A percentile compares a stretch with the other conserved stretches of the same genome.
These are phyloP conservation scores for Orius insidiosus DNA, from an alignment of 1,140 invertebrate species.

Conservation along the genomic window DNA sequence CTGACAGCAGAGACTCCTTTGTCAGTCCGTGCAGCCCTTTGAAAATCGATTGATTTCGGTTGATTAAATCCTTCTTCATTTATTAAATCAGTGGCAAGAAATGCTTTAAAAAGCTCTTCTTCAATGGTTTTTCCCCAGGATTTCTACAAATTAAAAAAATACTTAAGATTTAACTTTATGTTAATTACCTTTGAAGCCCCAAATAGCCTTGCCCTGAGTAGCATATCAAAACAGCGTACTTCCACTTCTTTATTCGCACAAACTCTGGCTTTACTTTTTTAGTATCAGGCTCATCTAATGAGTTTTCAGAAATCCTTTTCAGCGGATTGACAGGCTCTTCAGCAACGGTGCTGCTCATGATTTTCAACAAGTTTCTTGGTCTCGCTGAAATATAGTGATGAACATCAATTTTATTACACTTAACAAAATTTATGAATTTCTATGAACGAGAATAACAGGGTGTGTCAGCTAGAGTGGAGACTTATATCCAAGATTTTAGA, in stretches of 20 bases:
- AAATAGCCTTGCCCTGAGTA: constrained; percentile 84
- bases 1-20: constrained; percentile 87
- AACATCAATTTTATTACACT: no score
- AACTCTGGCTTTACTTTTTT: constrained; percentile 13
- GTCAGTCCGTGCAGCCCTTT: constrained; percentile 90
- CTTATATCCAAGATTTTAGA: no score
- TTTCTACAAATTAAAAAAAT: constrained; percentile 44
- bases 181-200: constrained; percentile 71
- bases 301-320: background rate
- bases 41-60: constrained; percentile 68
- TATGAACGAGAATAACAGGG: no score
- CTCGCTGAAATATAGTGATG: no score
- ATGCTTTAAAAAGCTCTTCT: constrained; percentile 66
- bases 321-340: background rate
- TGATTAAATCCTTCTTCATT: constrained; percentile 53
- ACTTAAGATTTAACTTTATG: background rate
- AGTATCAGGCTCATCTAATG: background rate
- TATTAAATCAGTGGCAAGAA: constrained; percentile 63
- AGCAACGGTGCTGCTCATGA: no score
- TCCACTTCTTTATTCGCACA: constrained; percentile 55
- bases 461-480: no score
- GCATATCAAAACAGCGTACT: constrained; percentile 68
- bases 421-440: no score
- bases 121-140: constrained; percentile 72
- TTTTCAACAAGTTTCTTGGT: no score